phyloP scores from a whole-genome alignment of 2,888 invertebrate species.

The Anthrax anthrax region DNA sequence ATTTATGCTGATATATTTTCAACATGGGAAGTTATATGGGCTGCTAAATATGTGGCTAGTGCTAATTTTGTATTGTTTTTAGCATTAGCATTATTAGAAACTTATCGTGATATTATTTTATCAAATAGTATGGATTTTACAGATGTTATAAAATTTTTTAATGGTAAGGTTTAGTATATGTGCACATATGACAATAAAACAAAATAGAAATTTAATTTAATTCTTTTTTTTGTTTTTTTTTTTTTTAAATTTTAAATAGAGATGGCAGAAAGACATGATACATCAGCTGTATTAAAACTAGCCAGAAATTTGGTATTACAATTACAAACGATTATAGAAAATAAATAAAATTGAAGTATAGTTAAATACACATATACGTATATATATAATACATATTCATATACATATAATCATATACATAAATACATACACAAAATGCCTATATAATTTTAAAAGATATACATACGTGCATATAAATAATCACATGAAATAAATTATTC shows the following conservation, averaged over 20 bases:
- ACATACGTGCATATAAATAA: too few relatives aligned
- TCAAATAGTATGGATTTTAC: constrained; percentile 97
- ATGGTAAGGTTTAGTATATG: constrained; percentile 57
- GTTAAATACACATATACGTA: too few relatives aligned
- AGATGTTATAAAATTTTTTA: constrained; percentile 95
- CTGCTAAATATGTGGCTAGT: constrained; percentile 73
- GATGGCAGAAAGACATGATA: constrained; percentile 93
- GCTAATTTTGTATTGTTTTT: constrained; percentile 85
- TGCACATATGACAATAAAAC: not conserved
- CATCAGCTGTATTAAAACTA: constrained; percentile 62
- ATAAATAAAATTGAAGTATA: too few relatives aligned
- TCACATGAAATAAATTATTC: too few relatives aligned
- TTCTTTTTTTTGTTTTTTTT: not conserved
- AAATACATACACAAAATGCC: too few relatives aligned
- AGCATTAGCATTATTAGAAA: constrained; percentile 79
- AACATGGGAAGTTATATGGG: constrained; percentile 94
- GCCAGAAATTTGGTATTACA: constrained; percentile 77
- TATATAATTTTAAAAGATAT: too few relatives aligned
- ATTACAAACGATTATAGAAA: constrained; percentile 83
- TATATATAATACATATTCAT: too few relatives aligned
- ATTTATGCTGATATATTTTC: constrained; percentile 86
- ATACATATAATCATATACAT: too few relatives aligned
- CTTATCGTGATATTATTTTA: constrained; percentile 85
- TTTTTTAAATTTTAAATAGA: constrained; percentile 39
- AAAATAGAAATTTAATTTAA: not conserved